Percentiles rank a stretch among this genome's conserved stretches.
Evolutionary conservation across 2,888 invertebrate genomes (phyloP).

Genomic region (Caenorhabditis sulstoni): DNA sequence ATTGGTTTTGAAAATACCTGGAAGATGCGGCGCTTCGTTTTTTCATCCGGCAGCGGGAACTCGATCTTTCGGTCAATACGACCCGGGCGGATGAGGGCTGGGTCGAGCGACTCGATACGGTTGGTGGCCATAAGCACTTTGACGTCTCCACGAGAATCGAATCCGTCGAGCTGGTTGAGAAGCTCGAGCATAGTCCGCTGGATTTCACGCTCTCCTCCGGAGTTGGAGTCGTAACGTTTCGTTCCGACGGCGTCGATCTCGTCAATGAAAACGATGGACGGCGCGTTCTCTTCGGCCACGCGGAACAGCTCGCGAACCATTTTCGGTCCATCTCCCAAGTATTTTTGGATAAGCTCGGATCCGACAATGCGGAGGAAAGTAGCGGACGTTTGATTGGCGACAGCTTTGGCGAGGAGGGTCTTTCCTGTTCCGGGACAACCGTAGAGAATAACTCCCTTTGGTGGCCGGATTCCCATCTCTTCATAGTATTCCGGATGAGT

Average conservation of each 20-base stretch:
- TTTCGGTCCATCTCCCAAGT: slow-evolving; percentile 97
- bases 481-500: slow-evolving; percentile 99
- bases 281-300: slow-evolving; percentile 99
- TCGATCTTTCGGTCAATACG: slow-evolving; percentile 99
- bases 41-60: slow-evolving; percentile 98
- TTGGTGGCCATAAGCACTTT: slow-evolving; percentile 98
- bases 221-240: slow-evolving; percentile 97
- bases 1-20: slow-evolving; percentile 57
- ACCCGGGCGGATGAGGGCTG: slow-evolving; percentile 97
- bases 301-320: slow-evolving; percentile 96
- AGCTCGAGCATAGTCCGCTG: slow-evolving; percentile 99
- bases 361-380: slow-evolving; percentile 98
- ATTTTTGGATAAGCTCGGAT: slow-evolving; percentile 89
- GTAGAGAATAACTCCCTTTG: slow-evolving; percentile 98
- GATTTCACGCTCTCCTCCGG: slow-evolving; percentile 98
- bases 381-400: slow-evolving; percentile 99
- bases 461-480: slow-evolving; percentile 99
- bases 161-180: slow-evolving; percentile 97
- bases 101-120: slow-evolving; percentile 97
- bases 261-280: slow-evolving; percentile 99
- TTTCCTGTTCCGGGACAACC: slow-evolving; percentile 99
- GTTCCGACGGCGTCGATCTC: slow-evolving; percentile 98
- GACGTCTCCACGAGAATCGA: slow-evolving; percentile 95
- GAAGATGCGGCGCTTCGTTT: slow-evolving; percentile 89
- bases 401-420: slow-evolving; percentile 97